phyloP scores from a whole-genome alignment of 2,113 vertebrate species.

The Falcunculus frontatus region DNA sequence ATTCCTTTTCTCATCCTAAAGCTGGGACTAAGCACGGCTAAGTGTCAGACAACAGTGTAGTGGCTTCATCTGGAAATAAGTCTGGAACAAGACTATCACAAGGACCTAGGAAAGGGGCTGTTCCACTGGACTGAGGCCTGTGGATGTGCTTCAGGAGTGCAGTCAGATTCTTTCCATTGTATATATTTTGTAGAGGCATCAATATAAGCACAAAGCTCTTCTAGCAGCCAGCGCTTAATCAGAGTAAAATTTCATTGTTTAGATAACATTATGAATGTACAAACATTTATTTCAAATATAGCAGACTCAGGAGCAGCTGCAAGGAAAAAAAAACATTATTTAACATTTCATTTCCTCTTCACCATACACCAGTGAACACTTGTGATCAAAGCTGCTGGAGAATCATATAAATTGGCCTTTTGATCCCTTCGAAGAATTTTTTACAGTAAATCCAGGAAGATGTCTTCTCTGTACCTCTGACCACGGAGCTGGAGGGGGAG shows the following conservation, averaged over 20 bases:
- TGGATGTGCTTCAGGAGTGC: neutral
- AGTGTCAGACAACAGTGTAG: neutral
- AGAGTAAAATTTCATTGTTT: neutral
- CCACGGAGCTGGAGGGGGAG: neutral
- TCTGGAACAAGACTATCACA: neutral
- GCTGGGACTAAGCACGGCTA: neutral
- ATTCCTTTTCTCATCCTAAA: neutral
- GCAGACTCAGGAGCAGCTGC: neutral
- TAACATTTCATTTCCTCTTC: neutral
- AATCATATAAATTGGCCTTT: neutral
- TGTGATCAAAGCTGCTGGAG: neutral
- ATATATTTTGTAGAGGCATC: neutral
- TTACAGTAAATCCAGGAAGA: neutral
- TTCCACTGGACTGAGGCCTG: neutral
- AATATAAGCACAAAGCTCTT: neutral
- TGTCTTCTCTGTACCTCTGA: neutral
- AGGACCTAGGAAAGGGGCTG: neutral
- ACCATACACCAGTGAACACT: rapidly evolving
- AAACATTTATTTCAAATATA: neutral
- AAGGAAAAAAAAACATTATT: neutral
- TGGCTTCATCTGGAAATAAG: neutral
- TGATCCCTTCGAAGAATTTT: neutral
- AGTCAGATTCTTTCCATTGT: neutral
- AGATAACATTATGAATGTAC: neutral
- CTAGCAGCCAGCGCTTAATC: neutral